These are phyloP conservation scores for Caenorhabditis plicata DNA, from an alignment of 2,888 invertebrate genomes.

Conservation along the genomic window DNA sequence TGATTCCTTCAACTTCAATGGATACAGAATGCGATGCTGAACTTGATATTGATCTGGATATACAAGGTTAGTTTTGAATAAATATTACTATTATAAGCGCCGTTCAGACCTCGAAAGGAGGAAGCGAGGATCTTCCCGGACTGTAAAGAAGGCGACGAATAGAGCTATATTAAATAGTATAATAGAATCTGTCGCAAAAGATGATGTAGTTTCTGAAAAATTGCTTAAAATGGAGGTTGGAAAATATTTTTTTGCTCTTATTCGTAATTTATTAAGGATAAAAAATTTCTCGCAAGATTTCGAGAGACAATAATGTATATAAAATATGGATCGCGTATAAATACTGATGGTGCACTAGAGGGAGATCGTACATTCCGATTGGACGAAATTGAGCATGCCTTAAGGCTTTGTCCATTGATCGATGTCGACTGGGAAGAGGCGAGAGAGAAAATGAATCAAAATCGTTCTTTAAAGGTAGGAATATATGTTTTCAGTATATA, in stretches of 20 bases:
- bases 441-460: neutral
- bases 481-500: no score
- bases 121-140: no score
- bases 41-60: conserved; percentile 15
- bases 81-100: no score
- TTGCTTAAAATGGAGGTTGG: conserved; percentile 23
- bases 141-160: no score
- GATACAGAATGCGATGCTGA: conserved; percentile 5
- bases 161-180: no score
- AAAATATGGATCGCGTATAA: no score
- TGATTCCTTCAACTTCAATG: conserved; percentile 7
- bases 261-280: conserved; percentile 1
- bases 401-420: conserved; percentile 2
- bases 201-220: conserved; percentile 1
- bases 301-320: no score
- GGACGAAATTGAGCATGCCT: conserved; percentile 19
- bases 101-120: no score
- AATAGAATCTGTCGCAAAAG: conserved; percentile 16
- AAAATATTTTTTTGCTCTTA: neutral
- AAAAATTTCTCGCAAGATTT: conserved; percentile 7
- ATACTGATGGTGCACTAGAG: no score
- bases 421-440: conserved; percentile 15
- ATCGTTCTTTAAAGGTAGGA: neutral
- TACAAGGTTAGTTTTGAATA: no score
- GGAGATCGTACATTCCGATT: conserved; percentile 12